Conservation (phyloP, 2,113 vertebrate species). For the Aldabrachelys gigantea region DNA sequence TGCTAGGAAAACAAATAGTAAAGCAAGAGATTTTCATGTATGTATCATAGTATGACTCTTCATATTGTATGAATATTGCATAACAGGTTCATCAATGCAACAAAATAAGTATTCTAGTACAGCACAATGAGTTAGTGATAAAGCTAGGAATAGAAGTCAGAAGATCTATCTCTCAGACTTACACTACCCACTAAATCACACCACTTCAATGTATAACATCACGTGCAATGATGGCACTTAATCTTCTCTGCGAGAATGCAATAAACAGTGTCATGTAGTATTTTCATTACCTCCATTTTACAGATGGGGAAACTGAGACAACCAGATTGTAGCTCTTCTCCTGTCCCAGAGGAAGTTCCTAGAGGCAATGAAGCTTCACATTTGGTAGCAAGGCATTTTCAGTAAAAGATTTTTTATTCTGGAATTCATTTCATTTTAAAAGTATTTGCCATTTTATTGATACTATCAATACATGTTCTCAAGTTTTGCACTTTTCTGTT, state of each 20-base stretch:
- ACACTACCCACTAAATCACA: neutral
- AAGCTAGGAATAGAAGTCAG: neutral
- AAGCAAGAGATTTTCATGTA: neutral
- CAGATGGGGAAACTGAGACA: neutral
- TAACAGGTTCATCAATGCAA: neutral
- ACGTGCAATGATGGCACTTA: neutral
- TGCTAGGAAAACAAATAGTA: neutral
- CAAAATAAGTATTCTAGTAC: neutral
- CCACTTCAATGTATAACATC: neutral
- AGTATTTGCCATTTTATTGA: constrained; percentile 11
- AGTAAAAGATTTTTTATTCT: neutral
- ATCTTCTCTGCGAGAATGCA: neutral
- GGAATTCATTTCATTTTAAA: neutral
- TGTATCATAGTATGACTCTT: constrained; percentile 2
- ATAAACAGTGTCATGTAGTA: neutral
- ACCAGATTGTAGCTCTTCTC: neutral
- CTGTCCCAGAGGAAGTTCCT: neutral
- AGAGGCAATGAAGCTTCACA: rapidly evolving
- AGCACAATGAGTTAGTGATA: neutral
- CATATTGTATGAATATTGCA: neutral
- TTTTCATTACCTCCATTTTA: neutral
- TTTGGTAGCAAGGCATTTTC: neutral
- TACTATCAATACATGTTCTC: neutral
- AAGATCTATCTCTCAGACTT: neutral
- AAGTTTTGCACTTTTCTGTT: neutral